Evolutionary conservation across 2,113 vertebrate genomes (phyloP).

Genomic region (Osmerus eperlanus): DNA sequence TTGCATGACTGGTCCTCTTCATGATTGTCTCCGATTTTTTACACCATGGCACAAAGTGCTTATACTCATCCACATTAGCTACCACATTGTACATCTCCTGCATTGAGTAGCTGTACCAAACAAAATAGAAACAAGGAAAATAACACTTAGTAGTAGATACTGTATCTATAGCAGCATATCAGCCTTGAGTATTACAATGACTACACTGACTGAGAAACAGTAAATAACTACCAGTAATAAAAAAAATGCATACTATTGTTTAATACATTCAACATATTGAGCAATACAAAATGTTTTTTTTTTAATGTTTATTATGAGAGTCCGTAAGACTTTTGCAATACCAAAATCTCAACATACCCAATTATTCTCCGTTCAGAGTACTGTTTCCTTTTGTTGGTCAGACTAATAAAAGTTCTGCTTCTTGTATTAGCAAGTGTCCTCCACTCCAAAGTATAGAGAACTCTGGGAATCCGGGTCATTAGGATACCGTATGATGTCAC

Average conservation of each 20-base stretch:
- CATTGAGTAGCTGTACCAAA: constrained; percentile 82
- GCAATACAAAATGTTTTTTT: not conserved
- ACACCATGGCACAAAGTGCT: constrained; percentile 92
- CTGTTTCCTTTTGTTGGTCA: constrained; percentile 88
- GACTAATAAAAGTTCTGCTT: constrained; percentile 81
- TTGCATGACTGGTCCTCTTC: constrained; percentile 81
- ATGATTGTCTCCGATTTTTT: constrained; percentile 86
- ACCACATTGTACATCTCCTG: constrained; percentile 95
- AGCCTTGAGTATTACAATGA: too few relatives aligned
- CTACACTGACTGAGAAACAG: too few relatives aligned
- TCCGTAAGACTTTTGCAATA: not conserved
- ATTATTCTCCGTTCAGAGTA: constrained; percentile 91
- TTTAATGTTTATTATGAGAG: not conserved
- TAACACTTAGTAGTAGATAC: not conserved
- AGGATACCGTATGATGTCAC: constrained; percentile 75
- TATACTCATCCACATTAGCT: constrained; percentile 92
- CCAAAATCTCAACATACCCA: constrained; percentile 70
- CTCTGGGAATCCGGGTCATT: constrained; percentile 67
- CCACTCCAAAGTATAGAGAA: constrained; percentile 43
- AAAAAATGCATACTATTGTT: too few relatives aligned
- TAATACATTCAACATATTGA: too few relatives aligned
- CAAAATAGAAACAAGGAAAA: not conserved
- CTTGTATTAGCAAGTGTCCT: constrained; percentile 54
- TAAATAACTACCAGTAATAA: too few relatives aligned
- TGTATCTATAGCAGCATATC: too few relatives aligned